Evolutionary conservation across 2,113 vertebrate species (phyloP), one percentile per base, ranked within the genome.

Genomic region (Oryzias javanicus): DNA sequence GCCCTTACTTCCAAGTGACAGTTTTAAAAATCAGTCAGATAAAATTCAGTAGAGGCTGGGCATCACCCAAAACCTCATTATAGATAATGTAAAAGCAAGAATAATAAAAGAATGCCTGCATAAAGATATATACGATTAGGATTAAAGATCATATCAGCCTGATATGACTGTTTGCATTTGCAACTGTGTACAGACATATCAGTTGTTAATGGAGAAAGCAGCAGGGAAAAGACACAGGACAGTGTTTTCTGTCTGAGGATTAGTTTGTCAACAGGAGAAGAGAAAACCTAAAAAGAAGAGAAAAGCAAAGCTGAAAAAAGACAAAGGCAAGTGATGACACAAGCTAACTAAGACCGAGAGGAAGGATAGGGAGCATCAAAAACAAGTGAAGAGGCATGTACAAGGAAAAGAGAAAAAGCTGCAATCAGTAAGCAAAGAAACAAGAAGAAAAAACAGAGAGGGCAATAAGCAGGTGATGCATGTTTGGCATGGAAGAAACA

Each of bases 401-500:
- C 22, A 20, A 20, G 17, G 49, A 70, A 52, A 58, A 58, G 68
- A 51, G 5, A 51, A 61, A 44, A 35, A 27, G 17, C 19, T 7
- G 6, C 12, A 19, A 47, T 47, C 8, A 12, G 46, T 10, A 57
- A 35, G 64, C 35, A 75, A 41, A 48, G 49, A 20, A 35, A 76
- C 53, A 76, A 67, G 18, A 4, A 49, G 47, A 65, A 73, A n/a
- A 17, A 46, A 2, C 12, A 47, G 63, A 64, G 41, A 50, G 27
- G 60, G 68, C 70, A 50, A 70, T 49, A 66, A 62, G 72, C 55
- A 64, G 81, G 77, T 82, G 81, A 80, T 63, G 74, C 53, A 72
- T 75, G 60, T 76, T 57, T 58, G 67, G 69, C 76, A 51, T 29
- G 78, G 49, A 58, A 55, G 76, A 79, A 63, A 72, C 45, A 72